Evolutionary conservation across 2,113 vertebrate species (phyloP).

Genomic region (Cyprinus carpio): DNA sequence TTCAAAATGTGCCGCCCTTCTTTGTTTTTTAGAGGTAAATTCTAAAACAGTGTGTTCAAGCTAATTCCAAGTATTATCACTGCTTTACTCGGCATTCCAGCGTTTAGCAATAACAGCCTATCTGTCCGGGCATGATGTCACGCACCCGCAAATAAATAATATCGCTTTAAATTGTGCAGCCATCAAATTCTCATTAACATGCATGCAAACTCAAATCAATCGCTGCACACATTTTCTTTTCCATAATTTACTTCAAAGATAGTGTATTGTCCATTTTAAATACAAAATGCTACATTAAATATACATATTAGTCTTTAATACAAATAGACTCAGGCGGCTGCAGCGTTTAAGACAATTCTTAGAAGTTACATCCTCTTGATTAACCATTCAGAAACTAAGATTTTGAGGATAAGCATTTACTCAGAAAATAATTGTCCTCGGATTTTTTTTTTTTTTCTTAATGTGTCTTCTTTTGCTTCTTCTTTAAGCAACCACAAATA

Average conservation of each 20-base stretch:
- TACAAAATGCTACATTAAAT: conserved; percentile 99
- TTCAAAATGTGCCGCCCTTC: background rate
- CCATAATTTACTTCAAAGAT: conserved; percentile 99
- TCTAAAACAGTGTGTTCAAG: background rate
- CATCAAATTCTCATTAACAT: conserved; percentile 32
- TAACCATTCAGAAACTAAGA: conserved; percentile 87
- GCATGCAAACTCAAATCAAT: conserved; percentile 77
- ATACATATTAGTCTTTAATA: conserved; percentile 99
- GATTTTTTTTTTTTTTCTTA: conserved; percentile 63
- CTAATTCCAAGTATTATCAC: background rate
- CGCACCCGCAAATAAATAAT: background rate
- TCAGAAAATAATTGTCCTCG: conserved; percentile 79
- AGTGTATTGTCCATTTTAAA: conserved; percentile 99
- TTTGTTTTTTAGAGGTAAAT: background rate
- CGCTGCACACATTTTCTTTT: conserved; percentile 87
- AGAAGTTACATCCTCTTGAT: conserved; percentile 80
- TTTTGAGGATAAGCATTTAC: conserved; percentile 80
- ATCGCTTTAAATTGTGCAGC: conserved; percentile 32
- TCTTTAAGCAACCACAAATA: conserved; percentile 75
- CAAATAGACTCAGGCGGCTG: conserved; percentile 89
- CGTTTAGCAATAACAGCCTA: background rate
- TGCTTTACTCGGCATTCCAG: background rate
- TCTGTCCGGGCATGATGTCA: background rate
- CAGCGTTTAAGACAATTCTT: conserved; percentile 89
- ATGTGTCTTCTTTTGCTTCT: conserved; percentile 66